Percentiles rank a stretch among this genome's conserved stretches.
These are phyloP conservation scores for Capromys pilorides DNA, from an alignment of 2,797 vertebrate species.

Conservation along the genomic window DNA sequence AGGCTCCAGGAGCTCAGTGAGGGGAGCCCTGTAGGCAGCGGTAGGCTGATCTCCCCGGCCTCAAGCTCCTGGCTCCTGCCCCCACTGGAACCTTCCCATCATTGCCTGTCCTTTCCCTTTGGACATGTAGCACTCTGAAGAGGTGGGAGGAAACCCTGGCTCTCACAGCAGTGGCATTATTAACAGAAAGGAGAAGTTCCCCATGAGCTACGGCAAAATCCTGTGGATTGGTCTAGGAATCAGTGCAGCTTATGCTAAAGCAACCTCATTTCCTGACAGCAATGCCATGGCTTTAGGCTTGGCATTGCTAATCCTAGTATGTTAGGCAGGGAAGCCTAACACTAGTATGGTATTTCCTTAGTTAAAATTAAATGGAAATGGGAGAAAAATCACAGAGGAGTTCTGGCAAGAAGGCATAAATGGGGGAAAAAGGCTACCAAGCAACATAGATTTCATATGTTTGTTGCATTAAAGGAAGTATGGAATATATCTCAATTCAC, in stretches of 20 bases:
- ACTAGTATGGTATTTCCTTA: slow-evolving; percentile 77
- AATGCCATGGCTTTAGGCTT: slow-evolving; percentile 83
- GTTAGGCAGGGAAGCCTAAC: slow-evolving; percentile 64
- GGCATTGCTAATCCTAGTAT: too few relatives aligned
- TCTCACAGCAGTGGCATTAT: slow-evolving; percentile 77
- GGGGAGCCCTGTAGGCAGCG: not conserved
- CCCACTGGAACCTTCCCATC: not conserved
- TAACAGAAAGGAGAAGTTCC: slow-evolving; percentile 79
- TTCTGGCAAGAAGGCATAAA: slow-evolving; percentile 42
- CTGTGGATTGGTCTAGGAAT: slow-evolving; percentile 79
- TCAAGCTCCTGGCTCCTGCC: not conserved
- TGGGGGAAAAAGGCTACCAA: slow-evolving; percentile 41
- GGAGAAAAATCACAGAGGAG: slow-evolving; percentile 19
- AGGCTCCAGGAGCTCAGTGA: not conserved
- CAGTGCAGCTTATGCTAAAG: slow-evolving; percentile 82
- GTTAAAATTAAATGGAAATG: slow-evolving; percentile 82
- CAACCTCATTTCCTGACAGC: slow-evolving; percentile 81
- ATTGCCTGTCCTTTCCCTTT: slow-evolving; percentile 17
- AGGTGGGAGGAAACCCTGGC: slow-evolving; percentile 14
- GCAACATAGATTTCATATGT: not conserved
- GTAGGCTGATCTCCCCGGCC: not conserved
- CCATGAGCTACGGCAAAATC: slow-evolving; percentile 81
- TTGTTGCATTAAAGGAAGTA: not conserved
- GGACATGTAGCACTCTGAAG: slow-evolving; percentile 26
- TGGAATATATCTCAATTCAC: not conserved